Evolutionary conservation across 2,113 vertebrate genomes (phyloP).

Genomic region (Mastomys coucha): DNA sequence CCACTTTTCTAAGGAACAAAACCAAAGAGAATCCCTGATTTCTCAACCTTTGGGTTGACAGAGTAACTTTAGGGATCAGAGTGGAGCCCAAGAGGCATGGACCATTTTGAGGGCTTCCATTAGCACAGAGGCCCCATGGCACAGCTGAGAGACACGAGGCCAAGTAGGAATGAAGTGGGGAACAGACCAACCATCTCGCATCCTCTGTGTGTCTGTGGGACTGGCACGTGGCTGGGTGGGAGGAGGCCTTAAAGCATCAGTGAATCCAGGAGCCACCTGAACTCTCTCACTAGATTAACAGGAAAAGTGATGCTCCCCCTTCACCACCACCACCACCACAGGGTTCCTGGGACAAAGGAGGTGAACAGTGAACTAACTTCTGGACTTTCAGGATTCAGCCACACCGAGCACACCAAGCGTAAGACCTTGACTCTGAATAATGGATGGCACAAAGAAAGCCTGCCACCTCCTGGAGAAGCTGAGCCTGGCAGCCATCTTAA

Average conservation of each 20-base stretch:
- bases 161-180: neutral
- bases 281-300: neutral
- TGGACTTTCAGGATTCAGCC: neutral
- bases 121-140: neutral
- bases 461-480: neutral
- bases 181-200: neutral
- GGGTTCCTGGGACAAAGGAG: neutral
- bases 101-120: slow-evolving; percentile 7
- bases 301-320: neutral
- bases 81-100: neutral
- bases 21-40: slow-evolving; percentile 16
- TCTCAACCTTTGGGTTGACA: neutral
- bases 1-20: slow-evolving; percentile 30
- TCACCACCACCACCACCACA: neutral
- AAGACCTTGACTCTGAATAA: neutral
- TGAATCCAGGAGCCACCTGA: neutral
- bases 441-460: neutral
- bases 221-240: neutral
- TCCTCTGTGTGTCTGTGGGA: neutral
- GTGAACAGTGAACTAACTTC: neutral
- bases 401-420: neutral
- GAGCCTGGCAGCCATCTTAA: neutral
- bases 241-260: neutral
- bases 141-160: neutral
- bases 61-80: neutral